Conservation (phyloP, 2,113 vertebrate species). For the Athene cunicularia region DNA sequence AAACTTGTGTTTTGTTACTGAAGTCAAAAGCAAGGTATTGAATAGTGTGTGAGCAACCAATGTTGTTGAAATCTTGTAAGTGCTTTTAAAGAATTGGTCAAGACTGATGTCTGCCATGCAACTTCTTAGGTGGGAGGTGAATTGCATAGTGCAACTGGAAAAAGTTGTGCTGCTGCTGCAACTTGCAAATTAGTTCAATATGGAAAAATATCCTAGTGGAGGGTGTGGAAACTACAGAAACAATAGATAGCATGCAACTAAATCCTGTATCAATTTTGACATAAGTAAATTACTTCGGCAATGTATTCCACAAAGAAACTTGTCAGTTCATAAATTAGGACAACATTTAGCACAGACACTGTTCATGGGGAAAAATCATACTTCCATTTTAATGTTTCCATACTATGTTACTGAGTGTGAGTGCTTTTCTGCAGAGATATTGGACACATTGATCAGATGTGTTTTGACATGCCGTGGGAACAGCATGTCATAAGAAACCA, state of each 20-base stretch:
- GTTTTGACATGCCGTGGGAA: background rate
- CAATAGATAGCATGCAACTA: background rate
- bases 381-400: background rate
- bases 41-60: background rate
- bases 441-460: background rate
- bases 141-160: background rate
- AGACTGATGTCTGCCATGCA: background rate
- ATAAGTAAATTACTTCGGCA: background rate
- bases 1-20: background rate
- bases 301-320: background rate
- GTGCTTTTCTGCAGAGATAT: background rate
- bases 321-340: background rate
- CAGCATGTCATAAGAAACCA: background rate
- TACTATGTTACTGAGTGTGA: background rate
- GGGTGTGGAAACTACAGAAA: background rate
- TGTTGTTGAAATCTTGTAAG: background rate
- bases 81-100: background rate
- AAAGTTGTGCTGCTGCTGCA: background rate
- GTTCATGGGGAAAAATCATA: background rate
- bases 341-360: background rate
- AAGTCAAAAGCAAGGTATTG: background rate
- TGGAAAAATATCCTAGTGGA: background rate
- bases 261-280: background rate
- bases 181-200: background rate
- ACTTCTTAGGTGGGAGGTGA: rapidly evolving